Evolutionary conservation across 2,888 invertebrate genomes (phyloP), one percentile per base, ranked within the genome.

Genomic region (Drosophila cognata): DNA sequence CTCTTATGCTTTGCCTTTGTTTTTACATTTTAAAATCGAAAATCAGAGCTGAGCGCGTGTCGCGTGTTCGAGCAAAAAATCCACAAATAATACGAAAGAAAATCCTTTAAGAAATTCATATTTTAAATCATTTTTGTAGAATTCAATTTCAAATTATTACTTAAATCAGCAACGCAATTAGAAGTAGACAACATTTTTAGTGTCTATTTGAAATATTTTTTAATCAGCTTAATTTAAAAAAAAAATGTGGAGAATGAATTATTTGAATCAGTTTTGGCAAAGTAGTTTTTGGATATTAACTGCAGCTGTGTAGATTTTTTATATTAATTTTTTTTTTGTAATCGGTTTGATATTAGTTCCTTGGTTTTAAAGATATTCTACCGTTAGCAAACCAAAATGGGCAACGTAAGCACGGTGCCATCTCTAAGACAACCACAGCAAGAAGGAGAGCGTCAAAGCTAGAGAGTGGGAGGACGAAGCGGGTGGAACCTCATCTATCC

Each of bases 1-100:
- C 76, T 76, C 77, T 79, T 79, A 75, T 71, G 60, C 75, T 79
- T 74, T 68, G 48, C 46, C 60, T 57, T 78, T 31, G 36, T 65
- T 46, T 59, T 52, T 52, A 50, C 64, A 46, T 51, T 61, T 41
- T 35, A 46, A 59, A 67, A 67, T 48, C 38, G 51, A 41, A 51
- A 29, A 21, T 6, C 35, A 68, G 56, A 11, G 68, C 29, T 35
- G 68, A 5, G 28, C 25, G 41, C 56, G 33, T 18, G 36, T 28
- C n/a, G 29, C 8, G 21, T 21, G 21, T 21, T 25, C 13, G 18
- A 16, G 18, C 18, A 28, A 4, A 6, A 56, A 29, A 18, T 46
- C 4, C 18, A 28, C 0, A 29, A 10, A 0, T 4, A 51, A 29
- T 11, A 28, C 5, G 3, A 10, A 46, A 0, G 3, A 3, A 46